phyloP scores from a whole-genome alignment of 2,797 vertebrate species.

The Falco naumanni region DNA sequence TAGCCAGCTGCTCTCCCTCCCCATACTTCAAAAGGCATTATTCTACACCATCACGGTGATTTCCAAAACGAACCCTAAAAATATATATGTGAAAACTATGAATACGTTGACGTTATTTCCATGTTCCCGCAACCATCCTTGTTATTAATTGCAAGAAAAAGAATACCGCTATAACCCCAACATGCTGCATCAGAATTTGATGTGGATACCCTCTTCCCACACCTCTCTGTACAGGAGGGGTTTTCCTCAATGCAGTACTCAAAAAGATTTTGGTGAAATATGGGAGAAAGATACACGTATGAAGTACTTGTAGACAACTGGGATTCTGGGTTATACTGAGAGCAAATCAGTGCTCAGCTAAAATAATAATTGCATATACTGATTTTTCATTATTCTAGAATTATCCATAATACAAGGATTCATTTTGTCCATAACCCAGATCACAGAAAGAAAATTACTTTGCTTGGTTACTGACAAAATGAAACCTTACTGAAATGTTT shows the following conservation, averaged over 20 bases:
- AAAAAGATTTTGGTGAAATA: neutral
- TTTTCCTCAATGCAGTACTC: neutral
- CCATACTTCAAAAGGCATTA: neutral
- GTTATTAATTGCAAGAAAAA: neutral
- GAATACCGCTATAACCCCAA: neutral
- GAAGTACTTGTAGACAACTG: neutral
- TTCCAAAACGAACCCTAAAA: neutral
- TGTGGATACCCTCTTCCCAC: rapidly evolving
- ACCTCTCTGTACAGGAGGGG: rapidly evolving
- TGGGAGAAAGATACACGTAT: rapidly evolving
- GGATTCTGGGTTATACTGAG: neutral
- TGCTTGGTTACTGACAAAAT: neutral
- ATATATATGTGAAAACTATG: rapidly evolving
- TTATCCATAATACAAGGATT: neutral
- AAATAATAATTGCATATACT: neutral
- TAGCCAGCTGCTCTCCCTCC: neutral
- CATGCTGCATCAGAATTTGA: rapidly evolving
- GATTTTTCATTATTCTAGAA: neutral
- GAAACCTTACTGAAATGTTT: neutral
- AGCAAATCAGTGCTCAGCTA: neutral
- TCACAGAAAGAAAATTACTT: neutral
- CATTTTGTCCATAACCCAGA: neutral
- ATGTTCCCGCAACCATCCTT: no score
- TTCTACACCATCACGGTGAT: rapidly evolving
- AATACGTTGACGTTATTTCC: neutral